Percentiles rank a stretch among this genome's conserved stretches.
Conservation (phyloP, 2,888 invertebrate genomes). For the Cloeon dipterum region DNA sequence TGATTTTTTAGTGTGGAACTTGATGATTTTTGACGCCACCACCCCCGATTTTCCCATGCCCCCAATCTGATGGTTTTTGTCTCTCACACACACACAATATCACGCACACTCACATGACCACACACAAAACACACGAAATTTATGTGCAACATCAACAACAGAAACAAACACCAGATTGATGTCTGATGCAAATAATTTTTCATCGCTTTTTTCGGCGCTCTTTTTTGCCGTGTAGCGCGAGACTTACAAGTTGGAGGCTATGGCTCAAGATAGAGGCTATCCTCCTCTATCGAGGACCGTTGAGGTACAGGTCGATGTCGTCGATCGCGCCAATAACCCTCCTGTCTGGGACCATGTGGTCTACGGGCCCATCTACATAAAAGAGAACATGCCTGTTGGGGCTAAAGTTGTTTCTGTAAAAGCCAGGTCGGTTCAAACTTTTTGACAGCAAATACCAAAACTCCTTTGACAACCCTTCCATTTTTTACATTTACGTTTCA, state of each 20-base stretch:
- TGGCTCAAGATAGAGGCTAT: conserved; percentile 93
- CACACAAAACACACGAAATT: conserved; percentile 1
- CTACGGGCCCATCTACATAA: conserved; percentile 92
- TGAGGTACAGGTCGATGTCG: conserved; percentile 96
- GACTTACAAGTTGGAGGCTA: conserved; percentile 94
- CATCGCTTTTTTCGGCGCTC: too few species aligned
- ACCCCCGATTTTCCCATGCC: too few species aligned
- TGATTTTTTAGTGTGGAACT: too few species aligned
- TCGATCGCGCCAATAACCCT: conserved; percentile 93
- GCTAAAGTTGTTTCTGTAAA: conserved; percentile 94
- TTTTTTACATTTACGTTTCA: too few species aligned
- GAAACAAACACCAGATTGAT: conserved; percentile 18
- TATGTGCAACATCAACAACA: conserved; percentile 3
- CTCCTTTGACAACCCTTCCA: too few species aligned
- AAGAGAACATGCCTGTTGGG: conserved; percentile 94
- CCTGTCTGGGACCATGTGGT: conserved; percentile 91
- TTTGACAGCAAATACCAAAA: too few species aligned
- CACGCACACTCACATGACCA: not conserved
- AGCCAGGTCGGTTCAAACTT: conserved; percentile 81
- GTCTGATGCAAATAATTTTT: conserved; percentile 37
- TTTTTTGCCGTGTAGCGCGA: too few species aligned
- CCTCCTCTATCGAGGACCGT: conserved; percentile 88
- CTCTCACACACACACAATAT: too few species aligned
- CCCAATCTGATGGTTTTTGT: too few species aligned
- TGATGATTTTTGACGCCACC: too few species aligned